Conservation (phyloP, 2,888 invertebrate species). For the Plagiodera versicolora region DNA sequence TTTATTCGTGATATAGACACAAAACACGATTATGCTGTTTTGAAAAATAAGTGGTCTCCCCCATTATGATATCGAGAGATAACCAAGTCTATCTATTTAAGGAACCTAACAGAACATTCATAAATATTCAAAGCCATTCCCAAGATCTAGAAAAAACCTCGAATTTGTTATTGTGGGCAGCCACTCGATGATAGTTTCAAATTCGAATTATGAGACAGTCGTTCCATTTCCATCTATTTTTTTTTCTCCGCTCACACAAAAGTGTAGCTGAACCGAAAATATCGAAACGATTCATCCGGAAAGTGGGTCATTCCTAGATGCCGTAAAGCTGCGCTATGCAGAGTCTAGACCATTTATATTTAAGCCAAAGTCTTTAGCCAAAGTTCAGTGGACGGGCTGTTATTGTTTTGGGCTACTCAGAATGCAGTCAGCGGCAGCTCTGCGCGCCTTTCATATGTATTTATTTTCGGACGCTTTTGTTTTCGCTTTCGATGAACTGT, state of each 20-base stretch:
- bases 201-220: not conserved
- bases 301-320: conserved; percentile 13
- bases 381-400: conserved; percentile 42
- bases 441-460: conserved; percentile 21
- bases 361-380: conserved; percentile 21
- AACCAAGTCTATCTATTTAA: no score
- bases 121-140: no score
- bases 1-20: no score
- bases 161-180: no score
- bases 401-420: conserved; percentile 36
- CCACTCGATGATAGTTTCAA: no score
- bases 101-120: no score
- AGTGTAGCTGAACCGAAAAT: not conserved
- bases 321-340: conserved; percentile 2
- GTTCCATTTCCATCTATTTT: not conserved
- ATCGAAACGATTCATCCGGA: not conserved
- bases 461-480: conserved; percentile 18
- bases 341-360: conserved; percentile 34
- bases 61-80: no score
- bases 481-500: conserved; percentile 11
- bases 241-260: not conserved
- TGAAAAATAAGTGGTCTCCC: no score
- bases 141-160: no score
- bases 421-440: conserved; percentile 17
- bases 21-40: no score